phyloP scores from a whole-genome alignment of 2,797 vertebrate genomes.

The Gouania willdenowi region DNA sequence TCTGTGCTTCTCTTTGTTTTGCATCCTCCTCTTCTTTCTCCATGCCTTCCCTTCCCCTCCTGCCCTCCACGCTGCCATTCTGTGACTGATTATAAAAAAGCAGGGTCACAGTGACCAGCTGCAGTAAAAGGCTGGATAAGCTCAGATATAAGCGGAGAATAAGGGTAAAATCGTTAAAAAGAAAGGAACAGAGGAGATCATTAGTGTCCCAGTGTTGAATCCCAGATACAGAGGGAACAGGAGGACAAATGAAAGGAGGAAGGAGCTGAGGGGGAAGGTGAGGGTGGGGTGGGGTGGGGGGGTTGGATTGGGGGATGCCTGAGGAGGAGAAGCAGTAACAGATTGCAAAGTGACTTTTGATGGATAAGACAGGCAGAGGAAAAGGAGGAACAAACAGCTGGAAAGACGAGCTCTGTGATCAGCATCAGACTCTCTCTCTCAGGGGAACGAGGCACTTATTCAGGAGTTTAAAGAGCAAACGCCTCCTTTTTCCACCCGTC shows the following conservation, averaged over 20 bases:
- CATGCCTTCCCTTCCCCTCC: slow-evolving; percentile 11
- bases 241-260: slow-evolving; percentile 20
- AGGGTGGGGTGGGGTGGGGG: slow-evolving; percentile 16
- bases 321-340: slow-evolving; percentile 27
- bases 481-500: slow-evolving; percentile 31
- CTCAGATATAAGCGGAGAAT: slow-evolving; percentile 21
- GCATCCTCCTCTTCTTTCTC: slow-evolving; percentile 3
- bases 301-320: slow-evolving; percentile 6
- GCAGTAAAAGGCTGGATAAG: slow-evolving; percentile 34
- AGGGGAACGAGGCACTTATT: slow-evolving; percentile 13
- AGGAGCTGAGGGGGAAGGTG: slow-evolving; percentile 11
- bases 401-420: slow-evolving; percentile 6
- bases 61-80: slow-evolving; percentile 35
- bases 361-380: slow-evolving; percentile 1
- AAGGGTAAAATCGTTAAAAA: slow-evolving; percentile 11
- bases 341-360: slow-evolving; percentile 35
- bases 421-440: slow-evolving; percentile 1
- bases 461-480: slow-evolving; percentile 36
- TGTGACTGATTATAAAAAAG: slow-evolving; percentile 51
- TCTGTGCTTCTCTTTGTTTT: slow-evolving; percentile 18
- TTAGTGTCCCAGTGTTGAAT: slow-evolving; percentile 35
- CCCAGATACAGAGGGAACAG: slow-evolving; percentile 19
- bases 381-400: neutral
- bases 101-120: slow-evolving; percentile 52
- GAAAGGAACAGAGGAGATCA: slow-evolving; percentile 12